Percentiles rank a stretch among this genome's conserved stretches.
Evolutionary conservation across 2,888 invertebrate species (phyloP).

Genomic region (Tetanocera ferruginea): DNA sequence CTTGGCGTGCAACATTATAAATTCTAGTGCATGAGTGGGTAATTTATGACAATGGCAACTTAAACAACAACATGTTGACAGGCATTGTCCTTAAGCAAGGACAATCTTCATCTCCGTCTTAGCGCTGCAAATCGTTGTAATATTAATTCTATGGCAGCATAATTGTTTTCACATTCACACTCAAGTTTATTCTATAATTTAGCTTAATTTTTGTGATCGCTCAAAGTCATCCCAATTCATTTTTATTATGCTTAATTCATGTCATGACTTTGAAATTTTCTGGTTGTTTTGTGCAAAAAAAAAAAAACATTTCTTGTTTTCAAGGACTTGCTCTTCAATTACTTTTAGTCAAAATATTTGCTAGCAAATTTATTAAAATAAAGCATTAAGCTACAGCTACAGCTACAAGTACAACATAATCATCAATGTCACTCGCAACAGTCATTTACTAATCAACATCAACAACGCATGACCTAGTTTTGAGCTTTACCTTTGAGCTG

Average conservation of each 20-base stretch:
- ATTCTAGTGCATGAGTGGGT: conserved; percentile 20
- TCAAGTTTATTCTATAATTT: neutral
- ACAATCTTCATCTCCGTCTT: neutral
- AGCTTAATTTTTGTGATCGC: neutral
- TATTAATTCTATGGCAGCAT: neutral
- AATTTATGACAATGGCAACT: conserved; percentile 19
- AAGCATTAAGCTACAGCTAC: neutral
- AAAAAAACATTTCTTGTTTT: no score
- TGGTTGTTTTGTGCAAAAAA: neutral
- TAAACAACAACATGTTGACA: neutral
- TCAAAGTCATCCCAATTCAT: neutral
- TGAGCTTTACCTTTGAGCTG: neutral
- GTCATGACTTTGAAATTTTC: neutral
- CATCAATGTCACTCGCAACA: neutral
- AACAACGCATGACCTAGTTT: neutral
- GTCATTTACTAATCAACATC: neutral
- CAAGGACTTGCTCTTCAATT: no score
- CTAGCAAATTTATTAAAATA: neutral
- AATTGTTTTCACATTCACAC: conserved; percentile 2
- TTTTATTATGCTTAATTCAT: neutral
- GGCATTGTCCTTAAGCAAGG: conserved; percentile 6
- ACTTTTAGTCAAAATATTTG: no score
- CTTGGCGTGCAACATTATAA: conserved; percentile 1
- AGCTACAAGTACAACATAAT: no score
- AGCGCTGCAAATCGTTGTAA: neutral